phyloP scores from a whole-genome alignment of 2,797 vertebrate species.

The Crocidura indochinensis region DNA sequence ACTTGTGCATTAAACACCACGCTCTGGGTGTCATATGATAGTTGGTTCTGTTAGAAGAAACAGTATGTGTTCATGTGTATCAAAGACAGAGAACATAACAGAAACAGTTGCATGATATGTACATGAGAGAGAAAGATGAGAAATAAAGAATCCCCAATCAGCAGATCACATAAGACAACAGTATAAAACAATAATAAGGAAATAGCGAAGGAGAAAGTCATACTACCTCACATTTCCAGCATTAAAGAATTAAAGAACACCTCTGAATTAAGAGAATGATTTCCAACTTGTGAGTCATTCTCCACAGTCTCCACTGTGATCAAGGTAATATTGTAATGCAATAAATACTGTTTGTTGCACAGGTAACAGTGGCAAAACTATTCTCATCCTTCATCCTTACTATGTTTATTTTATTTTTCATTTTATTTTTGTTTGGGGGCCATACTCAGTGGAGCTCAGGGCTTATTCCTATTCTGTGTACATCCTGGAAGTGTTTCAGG shows the following conservation, averaged over 20 bases:
- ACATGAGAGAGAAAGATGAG: not conserved
- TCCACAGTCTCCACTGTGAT: not conserved
- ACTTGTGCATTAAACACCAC: not conserved
- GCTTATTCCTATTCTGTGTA: too few relatives aligned
- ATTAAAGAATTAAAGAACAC: not conserved
- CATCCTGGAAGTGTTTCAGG: too few relatives aligned
- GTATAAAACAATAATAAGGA: not conserved
- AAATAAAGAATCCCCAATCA: not conserved
- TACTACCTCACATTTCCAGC: not conserved
- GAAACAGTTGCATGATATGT: too few relatives aligned
- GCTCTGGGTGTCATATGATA: not conserved
- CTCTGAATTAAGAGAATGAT: not conserved
- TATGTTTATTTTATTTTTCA: not conserved
- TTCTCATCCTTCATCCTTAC: not conserved
- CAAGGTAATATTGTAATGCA: not conserved
- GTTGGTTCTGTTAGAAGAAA: slow-evolving; percentile 23
- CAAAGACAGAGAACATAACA: too few relatives aligned
- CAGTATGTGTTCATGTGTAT: too few relatives aligned
- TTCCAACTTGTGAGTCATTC: not conserved
- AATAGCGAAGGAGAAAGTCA: not conserved
- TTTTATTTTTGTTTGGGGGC: too few relatives aligned
- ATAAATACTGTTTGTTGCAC: fast-evolving
- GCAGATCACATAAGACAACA: not conserved
- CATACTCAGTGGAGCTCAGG: too few relatives aligned
- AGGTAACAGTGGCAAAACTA: not conserved